phyloP scores from a whole-genome alignment of 2,888 invertebrate genomes.

The Cyclophora albipunctata region DNA sequence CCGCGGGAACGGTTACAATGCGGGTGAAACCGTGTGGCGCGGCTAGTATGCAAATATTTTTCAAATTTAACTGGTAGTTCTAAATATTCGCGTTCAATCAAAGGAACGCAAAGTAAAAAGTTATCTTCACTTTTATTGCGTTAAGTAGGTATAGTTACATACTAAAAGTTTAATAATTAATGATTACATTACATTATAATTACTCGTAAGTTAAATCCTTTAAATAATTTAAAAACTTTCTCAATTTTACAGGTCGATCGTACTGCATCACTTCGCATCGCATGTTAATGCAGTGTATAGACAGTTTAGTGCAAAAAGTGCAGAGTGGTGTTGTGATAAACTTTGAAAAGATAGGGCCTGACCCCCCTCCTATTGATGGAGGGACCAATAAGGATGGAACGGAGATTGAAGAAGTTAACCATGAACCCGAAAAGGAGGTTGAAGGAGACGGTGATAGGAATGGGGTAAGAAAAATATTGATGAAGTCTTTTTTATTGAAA shows the following conservation, averaged over 20 bases:
- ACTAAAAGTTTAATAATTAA: too few species aligned
- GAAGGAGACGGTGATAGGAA: conserved; percentile 67
- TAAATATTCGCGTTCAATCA: neutral
- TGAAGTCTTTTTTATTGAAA: neutral
- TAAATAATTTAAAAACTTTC: neutral
- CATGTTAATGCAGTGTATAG: conserved; percentile 96
- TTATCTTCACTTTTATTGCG: neutral
- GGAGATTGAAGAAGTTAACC: conserved; percentile 50
- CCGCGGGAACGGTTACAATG: too few species aligned
- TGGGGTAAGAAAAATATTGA: conserved; percentile 46
- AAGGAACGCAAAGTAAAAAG: neutral
- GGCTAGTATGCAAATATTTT: too few species aligned
- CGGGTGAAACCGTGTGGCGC: too few species aligned
- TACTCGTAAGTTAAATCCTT: too few species aligned
- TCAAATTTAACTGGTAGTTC: too few species aligned
- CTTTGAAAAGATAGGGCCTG: conserved; percentile 96
- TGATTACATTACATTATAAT: too few species aligned
- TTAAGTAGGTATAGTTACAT: neutral
- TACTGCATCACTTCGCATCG: conserved; percentile 96
- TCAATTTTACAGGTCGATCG: conserved; percentile 84
- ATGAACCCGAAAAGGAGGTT: conserved; percentile 60
- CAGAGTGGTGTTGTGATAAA: conserved; percentile 98
- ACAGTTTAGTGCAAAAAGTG: conserved; percentile 96
- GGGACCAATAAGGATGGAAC: conserved; percentile 68
- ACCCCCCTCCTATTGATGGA: conserved; percentile 82